phyloP scores from a whole-genome alignment of 2,888 invertebrate species.

The Iselma pallidipennis region DNA sequence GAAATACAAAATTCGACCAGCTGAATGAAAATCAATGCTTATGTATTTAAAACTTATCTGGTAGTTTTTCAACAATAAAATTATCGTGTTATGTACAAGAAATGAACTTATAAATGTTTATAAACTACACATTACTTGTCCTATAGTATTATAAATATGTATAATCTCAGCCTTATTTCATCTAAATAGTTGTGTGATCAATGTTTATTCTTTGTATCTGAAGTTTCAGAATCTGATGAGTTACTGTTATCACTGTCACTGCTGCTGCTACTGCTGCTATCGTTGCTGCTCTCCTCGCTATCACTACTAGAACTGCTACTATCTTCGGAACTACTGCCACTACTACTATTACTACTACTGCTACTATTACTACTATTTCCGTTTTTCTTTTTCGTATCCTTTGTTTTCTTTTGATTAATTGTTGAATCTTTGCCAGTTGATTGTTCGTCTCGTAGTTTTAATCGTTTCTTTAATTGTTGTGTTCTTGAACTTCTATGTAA shows the following conservation, averaged over 20 bases:
- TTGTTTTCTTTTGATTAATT: conserved; percentile 17
- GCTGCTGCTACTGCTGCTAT: conserved; percentile 22
- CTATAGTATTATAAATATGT: neutral
- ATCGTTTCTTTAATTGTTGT: conserved; percentile 71
- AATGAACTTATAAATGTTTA: too few species aligned
- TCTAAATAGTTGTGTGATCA: neutral
- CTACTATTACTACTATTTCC: conserved; percentile 25
- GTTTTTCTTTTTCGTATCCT: conserved; percentile 27
- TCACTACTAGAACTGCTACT: conserved; percentile 15
- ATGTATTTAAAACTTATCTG: too few species aligned
- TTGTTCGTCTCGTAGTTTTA: conserved; percentile 59
- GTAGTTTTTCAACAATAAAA: too few species aligned
- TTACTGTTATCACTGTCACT: conserved; percentile 23
- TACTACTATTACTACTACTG: conserved; percentile 28
- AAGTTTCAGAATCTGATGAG: conserved; percentile 12
- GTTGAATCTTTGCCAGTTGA: conserved; percentile 9
- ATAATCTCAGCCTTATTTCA: neutral
- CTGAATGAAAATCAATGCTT: too few species aligned
- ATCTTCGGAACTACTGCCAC: conserved; percentile 24
- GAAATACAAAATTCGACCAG: too few species aligned
- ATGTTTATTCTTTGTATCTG: neutral
- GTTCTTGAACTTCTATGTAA: conserved; percentile 83
- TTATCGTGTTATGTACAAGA: too few species aligned
- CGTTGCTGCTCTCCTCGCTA: neutral
- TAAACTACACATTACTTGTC: neutral